Evolutionary conservation across 2,113 vertebrate genomes (phyloP).

Genomic region (Aspidoscelis tigris): DNA sequence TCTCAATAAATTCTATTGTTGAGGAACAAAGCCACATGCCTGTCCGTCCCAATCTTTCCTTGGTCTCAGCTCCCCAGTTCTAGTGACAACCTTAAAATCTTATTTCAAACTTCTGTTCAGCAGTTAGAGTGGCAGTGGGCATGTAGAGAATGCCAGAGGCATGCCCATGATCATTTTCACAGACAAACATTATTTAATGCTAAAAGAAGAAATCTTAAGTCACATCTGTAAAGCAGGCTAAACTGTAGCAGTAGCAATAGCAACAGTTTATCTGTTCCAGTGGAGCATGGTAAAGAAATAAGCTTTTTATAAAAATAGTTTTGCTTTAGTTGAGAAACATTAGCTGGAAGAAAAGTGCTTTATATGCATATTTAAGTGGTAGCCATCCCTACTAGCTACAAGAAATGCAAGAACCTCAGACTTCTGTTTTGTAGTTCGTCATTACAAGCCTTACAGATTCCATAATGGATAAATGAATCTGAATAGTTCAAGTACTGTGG

Average conservation of each 20-base stretch:
- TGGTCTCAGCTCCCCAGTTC: no score
- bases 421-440: background rate
- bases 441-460: background rate
- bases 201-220: constrained; percentile 8
- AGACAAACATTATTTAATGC: background rate
- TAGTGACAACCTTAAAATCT: no score
- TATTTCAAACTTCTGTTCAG: no score
- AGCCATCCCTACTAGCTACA: background rate
- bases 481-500: background rate
- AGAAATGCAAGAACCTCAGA: background rate
- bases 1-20: no score
- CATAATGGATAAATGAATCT: constrained; percentile 1
- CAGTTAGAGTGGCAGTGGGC: background rate
- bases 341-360: background rate
- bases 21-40: no score
- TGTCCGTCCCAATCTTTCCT: no score
- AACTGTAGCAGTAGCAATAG: no score
- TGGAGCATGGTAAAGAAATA: background rate
- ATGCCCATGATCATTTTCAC: background rate
- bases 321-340: background rate
- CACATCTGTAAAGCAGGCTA: background rate
- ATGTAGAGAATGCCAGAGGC: no score
- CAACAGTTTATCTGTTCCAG: background rate
- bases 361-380: background rate
- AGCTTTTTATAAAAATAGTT: background rate